Base-by-base conservation (phyloP, 2,888 invertebrate genomes). In the Chromoteleia sp. region DNA sequence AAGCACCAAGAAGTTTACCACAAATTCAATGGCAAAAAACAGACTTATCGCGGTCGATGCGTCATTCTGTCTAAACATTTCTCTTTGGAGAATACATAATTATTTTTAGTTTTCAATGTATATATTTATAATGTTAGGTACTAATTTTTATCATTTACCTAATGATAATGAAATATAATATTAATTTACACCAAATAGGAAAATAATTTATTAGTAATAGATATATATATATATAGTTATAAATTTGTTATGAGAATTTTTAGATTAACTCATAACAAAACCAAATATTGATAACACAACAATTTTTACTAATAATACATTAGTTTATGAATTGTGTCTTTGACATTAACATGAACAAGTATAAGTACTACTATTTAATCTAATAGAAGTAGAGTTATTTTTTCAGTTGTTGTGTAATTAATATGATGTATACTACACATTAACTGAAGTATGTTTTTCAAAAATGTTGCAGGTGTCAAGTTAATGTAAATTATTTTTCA, bases 381-480 rank as follows among this genome's bases (percentile, higher is more conserved):
- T 0, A 4, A 15, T n/a, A 33, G 12, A 33, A 15, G 8, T 33
- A 25, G 5, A 14, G 33, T 29, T 1, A 8, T 54, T 15, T 33
- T 54, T 54, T 15, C 7, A 54, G 8, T 48, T 48, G 48, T 54
- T 54, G 30, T 54, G 30, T 54, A 14, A 54, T 54, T 33, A 30
- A 54, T 30, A 48, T 21, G 15, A 7, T 48, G 21, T 4, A 6
- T 48, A 25, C 25, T 5, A 8, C n/a, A 25, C 25, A 25, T 25
- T 15, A 48, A 33, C 1, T 33, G 33, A 5, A 33, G 10, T 8
- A 8, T 33, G 33, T 10, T 10, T 33, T 33, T 33, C 33, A 1
- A 8, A 33, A 33, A 33, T 10, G 33, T 33, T 33, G 8, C 33
- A 10, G n/a, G n/a, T n/a, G n/a, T n/a, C n/a, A n/a, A n/a, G n/a